These are phyloP conservation scores for Bombus superbus DNA, from an alignment of 1,140 invertebrate species.

Conservation along the genomic window DNA sequence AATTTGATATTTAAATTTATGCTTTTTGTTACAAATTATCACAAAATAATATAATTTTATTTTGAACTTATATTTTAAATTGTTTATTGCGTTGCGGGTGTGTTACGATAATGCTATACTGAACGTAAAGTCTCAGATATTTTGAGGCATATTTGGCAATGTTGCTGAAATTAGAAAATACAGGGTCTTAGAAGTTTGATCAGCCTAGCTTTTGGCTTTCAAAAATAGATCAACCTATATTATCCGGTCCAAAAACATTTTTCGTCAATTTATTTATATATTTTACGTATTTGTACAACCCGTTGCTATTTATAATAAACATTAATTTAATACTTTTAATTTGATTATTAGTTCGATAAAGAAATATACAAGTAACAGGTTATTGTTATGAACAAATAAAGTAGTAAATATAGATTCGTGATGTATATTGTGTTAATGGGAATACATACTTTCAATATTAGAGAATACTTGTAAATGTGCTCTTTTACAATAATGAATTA, in stretches of 20 bases:
- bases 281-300: conserved; percentile 47
- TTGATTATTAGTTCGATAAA: neutral
- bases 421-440: neutral
- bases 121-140: conserved; percentile 18
- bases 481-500: neutral
- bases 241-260: conserved; percentile 75
- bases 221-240: conserved; percentile 80
- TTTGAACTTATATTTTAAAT: neutral
- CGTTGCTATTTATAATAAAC: neutral
- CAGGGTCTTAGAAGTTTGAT: conserved; percentile 67
- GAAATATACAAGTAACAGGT: neutral
- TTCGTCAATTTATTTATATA: conserved; percentile 53
- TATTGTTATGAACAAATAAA: neutral
- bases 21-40: neutral
- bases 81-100: neutral
- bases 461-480: neutral
- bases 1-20: neutral
- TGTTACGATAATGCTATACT: neutral
- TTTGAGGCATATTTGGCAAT: conserved; percentile 68
- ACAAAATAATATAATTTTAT: neutral
- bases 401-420: neutral
- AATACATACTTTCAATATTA: neutral
- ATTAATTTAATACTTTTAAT: neutral
- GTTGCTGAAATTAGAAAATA: conserved; percentile 72
- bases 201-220: conserved; percentile 71